phyloP scores from a whole-genome alignment of 1,140 invertebrate genomes.

The Polyergus mexicanus region DNA sequence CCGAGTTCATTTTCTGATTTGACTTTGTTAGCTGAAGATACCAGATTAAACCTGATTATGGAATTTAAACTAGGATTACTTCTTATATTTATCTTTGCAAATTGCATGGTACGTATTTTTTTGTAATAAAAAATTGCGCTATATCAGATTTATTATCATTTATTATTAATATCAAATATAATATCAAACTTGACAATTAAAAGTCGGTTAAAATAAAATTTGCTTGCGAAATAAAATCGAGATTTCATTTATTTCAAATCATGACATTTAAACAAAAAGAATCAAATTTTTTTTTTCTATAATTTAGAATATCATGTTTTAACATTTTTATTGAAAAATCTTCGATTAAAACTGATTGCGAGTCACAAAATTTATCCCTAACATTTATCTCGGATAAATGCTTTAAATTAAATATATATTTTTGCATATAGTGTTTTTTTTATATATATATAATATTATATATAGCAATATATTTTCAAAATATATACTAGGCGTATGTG shows the following conservation, averaged over 20 bases:
- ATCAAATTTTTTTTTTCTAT: not conserved
- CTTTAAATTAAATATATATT: not conserved
- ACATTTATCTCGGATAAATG: not conserved
- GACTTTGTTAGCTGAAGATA: slow-evolving; percentile 11
- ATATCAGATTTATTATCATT: not conserved
- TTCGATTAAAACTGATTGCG: not conserved
- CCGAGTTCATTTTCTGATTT: slow-evolving; percentile 12
- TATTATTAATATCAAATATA: not conserved
- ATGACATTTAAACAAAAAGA: not conserved
- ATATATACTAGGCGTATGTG: slow-evolving; percentile 55
- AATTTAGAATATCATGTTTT: not conserved
- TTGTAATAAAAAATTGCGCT: not conserved
- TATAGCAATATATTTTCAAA: no score
- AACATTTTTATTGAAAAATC: not conserved
- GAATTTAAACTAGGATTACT: not conserved
- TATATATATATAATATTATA: no score
- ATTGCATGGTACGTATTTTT: slow-evolving; percentile 31
- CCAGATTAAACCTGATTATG: slow-evolving; percentile 1
- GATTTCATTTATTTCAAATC: not conserved
- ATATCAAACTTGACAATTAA: not conserved
- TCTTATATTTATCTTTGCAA: not conserved
- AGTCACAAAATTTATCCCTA: not conserved
- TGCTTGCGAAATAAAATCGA: not conserved
- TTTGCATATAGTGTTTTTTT: no score
- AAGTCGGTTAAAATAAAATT: not conserved